Base-by-base conservation (phyloP, 2,113 vertebrate species). In the Pollimyrus isidori region DNA sequence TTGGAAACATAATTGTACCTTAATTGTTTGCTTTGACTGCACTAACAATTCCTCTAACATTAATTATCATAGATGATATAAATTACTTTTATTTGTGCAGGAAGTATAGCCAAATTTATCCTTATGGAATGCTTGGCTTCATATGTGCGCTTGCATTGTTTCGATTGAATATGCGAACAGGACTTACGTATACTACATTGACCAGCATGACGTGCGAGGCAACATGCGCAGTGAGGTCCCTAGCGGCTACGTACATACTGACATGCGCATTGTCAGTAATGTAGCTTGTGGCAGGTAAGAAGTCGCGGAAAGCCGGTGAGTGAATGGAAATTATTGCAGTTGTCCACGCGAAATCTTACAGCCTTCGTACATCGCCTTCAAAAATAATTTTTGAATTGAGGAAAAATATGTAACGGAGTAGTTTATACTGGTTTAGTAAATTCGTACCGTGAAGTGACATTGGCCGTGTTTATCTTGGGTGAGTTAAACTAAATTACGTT, bases 231-330 rank as follows among this genome's bases (percentile, higher is more conserved):
- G 49, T 86, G 45, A 48, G 45, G 42, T 30, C 19, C 46, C 2
- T 35, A 30, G 23, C 46, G 49, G n/a, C 21, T 13, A 49, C 46
- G 84, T n/a, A 52, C n/a, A 1, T 5, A 49, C 17, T 53, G 85
- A 39, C 85, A 53, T 53, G 85, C 84, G 84, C 84, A 86, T n/a
- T 49, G 3, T 53, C 3, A 84, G 15, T 58, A 87, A 45, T 87
- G 23, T 23, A 87, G 50, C 53, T 35, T 50, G n/a, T 39, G 45
- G 13, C 56, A 91, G 58, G 89, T 90, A 53, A 92, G 86, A 92
- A 92, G 69, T 91, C 83, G 87, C 35, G 19, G 76, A 45, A 89
- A 92, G 56, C 92, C 92, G 93, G 92, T 90, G 69, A 92, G 90
- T 93, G 89, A 89, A 88, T 91, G 88, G 87, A 76, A 90, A 89